Evolutionary conservation across 2,888 invertebrate genomes (phyloP), one percentile per base, ranked within the genome.

Genomic region (Drosophila eohydei): DNA sequence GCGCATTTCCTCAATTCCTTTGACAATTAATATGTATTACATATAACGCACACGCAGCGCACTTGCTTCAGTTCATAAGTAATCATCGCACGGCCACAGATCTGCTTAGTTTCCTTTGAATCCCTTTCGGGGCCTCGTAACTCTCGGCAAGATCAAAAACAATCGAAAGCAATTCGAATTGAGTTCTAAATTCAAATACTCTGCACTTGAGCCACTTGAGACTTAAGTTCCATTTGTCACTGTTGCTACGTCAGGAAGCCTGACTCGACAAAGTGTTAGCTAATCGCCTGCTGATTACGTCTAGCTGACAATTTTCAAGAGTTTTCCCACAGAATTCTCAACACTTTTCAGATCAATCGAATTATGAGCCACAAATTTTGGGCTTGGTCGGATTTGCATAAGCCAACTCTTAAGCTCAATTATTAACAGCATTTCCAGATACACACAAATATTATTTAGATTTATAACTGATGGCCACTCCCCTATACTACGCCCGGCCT

Each of bases 1-100:
- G 79, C 79, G 71, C 84, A 81, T 74, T 84, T 88, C 84, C 84
- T 88, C 88, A 79, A 88, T 84, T 81, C 83, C 71, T 81, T 80
- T 85, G 84, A 85, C 84, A 85, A 79, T 85, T 84, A 84, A 84
- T 87, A 81, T 80, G 67, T 75, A 71, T 64, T 81, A 70, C 71
- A 71, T 73, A 79, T 80, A 52, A 64, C 54, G 36, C 44, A 16
- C 51, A 50, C 48, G 4, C 48, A 34, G 14, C 54, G 61, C 66
- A 74, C 71, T 68, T 80, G 70, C 58, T 70, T 78, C 75, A 64
- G 64, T 70, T 65, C 78, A 70, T 64, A 75, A 71, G 67, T 64
- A 66, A 74, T 83, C 78, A 83, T 86, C 71, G 38, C 76, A 55
- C 74, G 60, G 55, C 54, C 40, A 11, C 55, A 40, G 51, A 63